Percentiles rank a stretch among this genome's conserved stretches.
Conservation (phyloP, 2,113 vertebrate species). For the Piprites chloris region DNA sequence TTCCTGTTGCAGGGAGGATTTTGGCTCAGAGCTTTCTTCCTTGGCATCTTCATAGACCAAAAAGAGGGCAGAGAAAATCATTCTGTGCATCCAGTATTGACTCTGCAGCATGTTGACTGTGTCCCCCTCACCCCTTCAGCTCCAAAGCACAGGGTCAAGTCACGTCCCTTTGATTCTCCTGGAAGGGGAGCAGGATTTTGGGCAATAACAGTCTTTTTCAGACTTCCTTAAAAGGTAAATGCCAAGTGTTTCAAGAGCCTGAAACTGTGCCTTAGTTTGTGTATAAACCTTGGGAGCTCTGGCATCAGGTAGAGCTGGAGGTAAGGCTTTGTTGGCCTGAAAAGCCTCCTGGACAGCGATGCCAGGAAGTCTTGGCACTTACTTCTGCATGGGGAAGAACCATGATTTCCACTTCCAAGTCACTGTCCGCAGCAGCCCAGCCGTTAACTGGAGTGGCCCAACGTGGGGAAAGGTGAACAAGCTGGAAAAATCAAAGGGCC, state of each 20-base stretch:
- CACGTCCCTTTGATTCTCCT: not conserved
- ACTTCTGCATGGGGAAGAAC: not conserved
- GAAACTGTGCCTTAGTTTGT: not conserved
- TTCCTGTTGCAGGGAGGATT: fast-evolving
- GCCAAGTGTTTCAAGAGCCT: constrained; percentile 13
- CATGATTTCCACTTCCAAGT: not conserved
- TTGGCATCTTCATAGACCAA: not conserved
- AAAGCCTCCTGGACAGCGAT: not conserved
- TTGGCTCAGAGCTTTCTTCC: not conserved
- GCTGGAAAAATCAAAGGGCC: not conserved
- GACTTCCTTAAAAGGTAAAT: not conserved
- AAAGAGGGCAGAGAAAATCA: not conserved
- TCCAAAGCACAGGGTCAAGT: fast-evolving
- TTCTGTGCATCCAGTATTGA: not conserved
- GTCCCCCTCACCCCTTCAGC: not conserved
- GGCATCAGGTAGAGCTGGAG: not conserved
- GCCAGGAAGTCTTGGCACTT: not conserved
- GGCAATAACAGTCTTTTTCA: not conserved
- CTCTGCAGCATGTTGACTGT: fast-evolving
- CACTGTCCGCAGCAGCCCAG: not conserved
- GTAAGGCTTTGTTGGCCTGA: not conserved
- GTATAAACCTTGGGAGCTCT: not conserved
- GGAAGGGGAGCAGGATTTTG: not conserved
- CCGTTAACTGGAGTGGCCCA: not conserved
- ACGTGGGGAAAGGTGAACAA: not conserved